Evolutionary conservation across 1,140 invertebrate species (phyloP).

Genomic region (Drosophila azteca): DNA sequence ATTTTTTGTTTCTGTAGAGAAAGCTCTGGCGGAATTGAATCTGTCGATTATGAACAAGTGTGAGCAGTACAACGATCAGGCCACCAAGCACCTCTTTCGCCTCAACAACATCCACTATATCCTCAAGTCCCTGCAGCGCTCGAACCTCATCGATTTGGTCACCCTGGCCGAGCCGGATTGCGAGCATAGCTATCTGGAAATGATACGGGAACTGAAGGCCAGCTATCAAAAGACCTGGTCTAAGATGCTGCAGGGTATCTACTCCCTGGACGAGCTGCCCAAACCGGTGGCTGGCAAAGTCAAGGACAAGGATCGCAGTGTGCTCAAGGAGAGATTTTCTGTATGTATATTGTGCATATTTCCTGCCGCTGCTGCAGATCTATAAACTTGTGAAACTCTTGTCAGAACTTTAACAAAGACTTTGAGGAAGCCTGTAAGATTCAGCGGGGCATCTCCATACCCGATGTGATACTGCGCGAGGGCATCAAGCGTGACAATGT

Average conservation of each 20-base stretch:
- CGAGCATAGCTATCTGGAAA: slow-evolving; percentile 92
- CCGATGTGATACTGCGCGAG: slow-evolving; percentile 94
- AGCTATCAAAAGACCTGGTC: slow-evolving; percentile 87
- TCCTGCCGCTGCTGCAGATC: neutral
- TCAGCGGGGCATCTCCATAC: slow-evolving; percentile 96
- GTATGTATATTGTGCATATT: slow-evolving; percentile 83
- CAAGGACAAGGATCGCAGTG: slow-evolving; percentile 93
- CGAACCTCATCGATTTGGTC: slow-evolving; percentile 92
- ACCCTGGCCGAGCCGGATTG: slow-evolving; percentile 92
- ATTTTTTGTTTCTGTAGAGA: slow-evolving; percentile 86
- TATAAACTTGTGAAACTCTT: slow-evolving; percentile 58
- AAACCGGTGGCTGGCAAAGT: slow-evolving; percentile 88
- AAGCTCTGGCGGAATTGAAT: slow-evolving; percentile 93
- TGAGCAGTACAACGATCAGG: slow-evolving; percentile 92
- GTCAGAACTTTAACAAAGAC: slow-evolving; percentile 95
- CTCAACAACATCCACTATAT: slow-evolving; percentile 95
- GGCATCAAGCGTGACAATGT: slow-evolving; percentile 93
- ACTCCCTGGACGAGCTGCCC: slow-evolving; percentile 87
- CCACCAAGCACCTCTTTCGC: slow-evolving; percentile 93
- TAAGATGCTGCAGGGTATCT: slow-evolving; percentile 90
- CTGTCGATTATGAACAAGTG: slow-evolving; percentile 93
- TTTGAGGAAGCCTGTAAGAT: slow-evolving; percentile 94
- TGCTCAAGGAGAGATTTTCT: slow-evolving; percentile 97
- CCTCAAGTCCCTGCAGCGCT: slow-evolving; percentile 93
- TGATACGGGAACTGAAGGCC: slow-evolving; percentile 84